Evolutionary conservation across 2,888 invertebrate species (phyloP).

Genomic region (Pseudanteris insignis): DNA sequence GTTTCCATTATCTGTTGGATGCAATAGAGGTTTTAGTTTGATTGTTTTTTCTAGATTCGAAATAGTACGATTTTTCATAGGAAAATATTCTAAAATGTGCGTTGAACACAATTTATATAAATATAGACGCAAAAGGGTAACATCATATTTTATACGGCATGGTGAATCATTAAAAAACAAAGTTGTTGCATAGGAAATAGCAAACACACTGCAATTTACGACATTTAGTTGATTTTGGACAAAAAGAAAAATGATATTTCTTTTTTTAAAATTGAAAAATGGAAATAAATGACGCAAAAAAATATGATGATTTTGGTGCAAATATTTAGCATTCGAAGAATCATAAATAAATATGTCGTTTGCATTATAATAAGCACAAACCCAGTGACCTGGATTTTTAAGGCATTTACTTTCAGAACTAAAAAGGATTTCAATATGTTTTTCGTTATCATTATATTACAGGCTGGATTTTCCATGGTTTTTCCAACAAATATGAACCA

Average conservation of each 20-base stretch:
- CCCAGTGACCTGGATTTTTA: slow-evolving; percentile 8
- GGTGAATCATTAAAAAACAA: slow-evolving; percentile 3
- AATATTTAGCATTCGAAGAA: slow-evolving; percentile 13
- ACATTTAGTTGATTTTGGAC: slow-evolving; percentile 11
- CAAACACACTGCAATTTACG: slow-evolving; percentile 15
- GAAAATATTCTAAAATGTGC: slow-evolving; percentile 7
- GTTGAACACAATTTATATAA: slow-evolving; percentile 8
- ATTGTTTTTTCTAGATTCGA: too few relatives aligned
- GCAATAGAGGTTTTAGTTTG: too few relatives aligned
- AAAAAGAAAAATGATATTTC: slow-evolving; percentile 3
- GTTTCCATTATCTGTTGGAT: too few relatives aligned
- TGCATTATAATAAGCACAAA: slow-evolving; percentile 13
- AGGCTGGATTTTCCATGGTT: slow-evolving; percentile 8
- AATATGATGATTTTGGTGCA: slow-evolving; percentile 8
- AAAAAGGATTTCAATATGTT: slow-evolving; percentile 17
- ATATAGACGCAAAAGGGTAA: slow-evolving; percentile 5
- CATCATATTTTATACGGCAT: background rate
- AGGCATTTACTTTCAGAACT: background rate
- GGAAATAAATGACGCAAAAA: slow-evolving; percentile 10
- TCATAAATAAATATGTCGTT: slow-evolving; percentile 15
- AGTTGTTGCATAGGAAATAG: slow-evolving; percentile 9
- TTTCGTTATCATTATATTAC: slow-evolving; percentile 4
- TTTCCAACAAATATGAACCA: slow-evolving; percentile 1
- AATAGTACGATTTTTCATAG: too few relatives aligned
- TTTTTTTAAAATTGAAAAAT: slow-evolving; percentile 3